Conservation (phyloP, 1,140 invertebrate species). For the Dinoponera quadriceps region DNA sequence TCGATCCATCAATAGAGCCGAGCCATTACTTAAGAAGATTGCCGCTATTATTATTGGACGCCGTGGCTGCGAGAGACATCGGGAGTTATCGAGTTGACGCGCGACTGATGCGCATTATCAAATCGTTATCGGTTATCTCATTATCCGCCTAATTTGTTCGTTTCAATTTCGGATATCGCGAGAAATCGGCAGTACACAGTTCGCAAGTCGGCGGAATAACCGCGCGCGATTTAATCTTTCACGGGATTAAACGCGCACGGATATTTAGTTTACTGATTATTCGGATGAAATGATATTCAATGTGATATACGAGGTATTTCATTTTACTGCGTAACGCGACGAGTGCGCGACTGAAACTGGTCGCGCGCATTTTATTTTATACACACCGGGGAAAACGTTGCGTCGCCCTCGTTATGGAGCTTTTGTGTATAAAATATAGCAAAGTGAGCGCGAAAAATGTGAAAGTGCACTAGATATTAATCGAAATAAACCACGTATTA, state of each 20-base stretch:
- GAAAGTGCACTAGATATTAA: slow-evolving; percentile 57
- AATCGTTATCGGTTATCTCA: slow-evolving; percentile 6
- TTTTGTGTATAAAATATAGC: slow-evolving; percentile 53
- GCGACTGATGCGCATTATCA: background rate
- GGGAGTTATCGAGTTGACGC: background rate
- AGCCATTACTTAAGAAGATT: slow-evolving; percentile 2
- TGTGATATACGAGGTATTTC: slow-evolving; percentile 19
- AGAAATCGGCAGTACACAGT: slow-evolving; percentile 6
- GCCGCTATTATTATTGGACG: background rate
- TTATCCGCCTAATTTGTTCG: slow-evolving; percentile 16
- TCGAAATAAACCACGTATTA: slow-evolving; percentile 43
- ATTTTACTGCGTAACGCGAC: slow-evolving; percentile 31
- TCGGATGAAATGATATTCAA: slow-evolving; percentile 18
- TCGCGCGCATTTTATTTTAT: slow-evolving; percentile 36
- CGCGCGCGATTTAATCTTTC: slow-evolving; percentile 23
- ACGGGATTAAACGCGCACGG: slow-evolving; percentile 8
- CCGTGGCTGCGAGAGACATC: too few species aligned
- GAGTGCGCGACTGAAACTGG: slow-evolving; percentile 2
- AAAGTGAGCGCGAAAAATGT: slow-evolving; percentile 9
- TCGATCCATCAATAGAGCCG: slow-evolving; percentile 35
- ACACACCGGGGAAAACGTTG: slow-evolving; percentile 50
- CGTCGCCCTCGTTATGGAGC: slow-evolving; percentile 30
- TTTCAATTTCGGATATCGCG: background rate
- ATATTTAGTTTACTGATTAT: slow-evolving; percentile 20
- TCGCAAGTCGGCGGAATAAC: slow-evolving; percentile 21